These are phyloP conservation scores for Goniozus legneri DNA, from an alignment of 1,140 invertebrate genomes.

Conservation along the genomic window DNA sequence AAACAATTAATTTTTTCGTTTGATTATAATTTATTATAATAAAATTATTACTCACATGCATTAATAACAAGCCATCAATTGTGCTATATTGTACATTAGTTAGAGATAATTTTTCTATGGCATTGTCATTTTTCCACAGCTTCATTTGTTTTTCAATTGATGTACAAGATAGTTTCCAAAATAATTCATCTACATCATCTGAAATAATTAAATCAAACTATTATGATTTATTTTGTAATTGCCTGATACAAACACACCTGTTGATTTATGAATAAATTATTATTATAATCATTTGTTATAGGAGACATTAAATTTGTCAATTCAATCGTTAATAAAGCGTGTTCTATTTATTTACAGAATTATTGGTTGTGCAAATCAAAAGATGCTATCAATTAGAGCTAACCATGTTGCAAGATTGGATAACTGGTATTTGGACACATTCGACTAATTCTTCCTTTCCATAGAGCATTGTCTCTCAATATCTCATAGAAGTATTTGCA, in stretches of 20 bases:
- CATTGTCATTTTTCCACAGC: conserved; percentile 31
- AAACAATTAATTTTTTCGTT: background rate
- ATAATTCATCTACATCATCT: conserved; percentile 37
- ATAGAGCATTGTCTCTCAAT: conserved; percentile 41
- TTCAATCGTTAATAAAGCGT: conserved; percentile 12
- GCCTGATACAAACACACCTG: too few species aligned
- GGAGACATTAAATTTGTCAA: too few species aligned
- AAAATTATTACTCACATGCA: conserved; percentile 33
- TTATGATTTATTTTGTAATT: too few species aligned
- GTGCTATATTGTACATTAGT: conserved; percentile 34
- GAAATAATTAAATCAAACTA: conserved; percentile 6
- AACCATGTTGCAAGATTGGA: conserved; percentile 41
- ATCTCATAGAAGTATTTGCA: conserved; percentile 46
- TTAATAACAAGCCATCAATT: conserved; percentile 41
- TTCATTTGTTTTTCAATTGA: conserved; percentile 35
- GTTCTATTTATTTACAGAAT: conserved; percentile 33
- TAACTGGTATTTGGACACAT: conserved; percentile 40
- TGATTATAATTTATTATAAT: background rate
- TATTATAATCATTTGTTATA: too few species aligned
- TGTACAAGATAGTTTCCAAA: conserved; percentile 45
- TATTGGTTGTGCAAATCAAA: conserved; percentile 24
- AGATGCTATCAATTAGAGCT: conserved; percentile 33
- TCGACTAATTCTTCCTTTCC: conserved; percentile 43
- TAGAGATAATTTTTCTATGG: conserved; percentile 28
- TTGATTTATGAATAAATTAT: too few species aligned